Evolutionary conservation across 1,140 invertebrate species (phyloP), one percentile per base, ranked within the genome.

Genomic region (Diorhabda carinulata): DNA sequence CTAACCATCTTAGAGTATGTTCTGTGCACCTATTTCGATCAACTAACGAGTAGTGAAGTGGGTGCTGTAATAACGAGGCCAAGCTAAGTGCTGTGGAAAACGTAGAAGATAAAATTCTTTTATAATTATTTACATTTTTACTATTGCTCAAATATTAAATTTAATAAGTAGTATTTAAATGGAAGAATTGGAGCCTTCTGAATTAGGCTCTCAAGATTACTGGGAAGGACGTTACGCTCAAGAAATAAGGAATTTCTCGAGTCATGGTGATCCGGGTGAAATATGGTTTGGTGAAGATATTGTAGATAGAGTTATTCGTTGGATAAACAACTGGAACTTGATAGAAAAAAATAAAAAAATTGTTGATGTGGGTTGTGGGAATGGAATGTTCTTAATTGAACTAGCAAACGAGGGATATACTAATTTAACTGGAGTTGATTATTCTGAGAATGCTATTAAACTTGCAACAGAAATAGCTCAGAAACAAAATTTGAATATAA

Each of bases 251-350:
- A 95, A 96, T 81, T 98, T 91, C 79, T 84, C 89, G 62, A 88
- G 88, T 69, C 87, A 92, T 79, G 94, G 94, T 3, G 95, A 97
- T 79, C 87, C 92, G 8, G 96, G 96, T 4, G 95, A 98, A 79
- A 86, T 97, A 56, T 97, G 95, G 95, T 98, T 97, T 79, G 95
- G 95, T 6, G 90, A 92, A 80, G 90, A 90, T 64, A 91, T 90
- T 69, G 88, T 92, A 52, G 82, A 87, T 57, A 87, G 92, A 73
- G 84, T 96, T 25, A 83, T 94, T 1, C 85, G 86, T 77, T 96
- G 87, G 87, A 82, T 89, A 6, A 76, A 84, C 43, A 81, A 82
- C 56, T 79, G 79, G 57, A 77, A 80, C 56, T 74, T 72, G 10
- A 74, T 84, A 3, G 70, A 76, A 5, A 82, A 84, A 76, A 71